Percentiles rank a stretch among this genome's conserved stretches.
phyloP scores from a whole-genome alignment of 2,113 vertebrate genomes.

The Caretta caretta region DNA sequence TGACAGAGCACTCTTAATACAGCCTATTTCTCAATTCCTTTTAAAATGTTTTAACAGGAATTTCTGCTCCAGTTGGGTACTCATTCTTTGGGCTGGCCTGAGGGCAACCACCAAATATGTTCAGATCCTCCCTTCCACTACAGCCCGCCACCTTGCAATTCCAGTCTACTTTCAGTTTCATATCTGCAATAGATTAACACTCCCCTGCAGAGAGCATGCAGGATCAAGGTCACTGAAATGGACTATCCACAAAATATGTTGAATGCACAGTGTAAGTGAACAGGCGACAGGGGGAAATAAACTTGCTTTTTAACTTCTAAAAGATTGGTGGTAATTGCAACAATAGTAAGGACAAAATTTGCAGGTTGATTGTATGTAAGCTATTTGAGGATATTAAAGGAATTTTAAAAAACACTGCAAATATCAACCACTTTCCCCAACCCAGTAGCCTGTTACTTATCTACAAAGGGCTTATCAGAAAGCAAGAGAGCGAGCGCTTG shows the following conservation, averaged over 20 bases:
- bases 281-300: neutral
- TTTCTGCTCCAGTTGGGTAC: neutral
- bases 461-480: neutral
- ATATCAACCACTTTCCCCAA: neutral
- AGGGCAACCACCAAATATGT: rapidly evolving
- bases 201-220: rapidly evolving
- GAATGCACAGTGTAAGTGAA: neutral
- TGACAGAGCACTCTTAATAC: neutral
- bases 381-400: neutral
- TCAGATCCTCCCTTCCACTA: rapidly evolving
- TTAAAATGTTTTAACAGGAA: neutral
- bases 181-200: neutral
- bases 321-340: neutral
- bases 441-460: neutral
- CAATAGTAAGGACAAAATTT: neutral
- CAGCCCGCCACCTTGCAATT: neutral
- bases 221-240: neutral
- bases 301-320: neutral
- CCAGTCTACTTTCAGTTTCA: rapidly evolving
- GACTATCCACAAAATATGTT: rapidly evolving
- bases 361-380: neutral
- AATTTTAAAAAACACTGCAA: neutral
- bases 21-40: neutral
- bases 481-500: neutral
- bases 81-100: neutral